A percentile compares a stretch with the other conserved stretches of the same genome.
phyloP scores from a whole-genome alignment of 1,140 invertebrate species.

The Galleria mellonella region DNA sequence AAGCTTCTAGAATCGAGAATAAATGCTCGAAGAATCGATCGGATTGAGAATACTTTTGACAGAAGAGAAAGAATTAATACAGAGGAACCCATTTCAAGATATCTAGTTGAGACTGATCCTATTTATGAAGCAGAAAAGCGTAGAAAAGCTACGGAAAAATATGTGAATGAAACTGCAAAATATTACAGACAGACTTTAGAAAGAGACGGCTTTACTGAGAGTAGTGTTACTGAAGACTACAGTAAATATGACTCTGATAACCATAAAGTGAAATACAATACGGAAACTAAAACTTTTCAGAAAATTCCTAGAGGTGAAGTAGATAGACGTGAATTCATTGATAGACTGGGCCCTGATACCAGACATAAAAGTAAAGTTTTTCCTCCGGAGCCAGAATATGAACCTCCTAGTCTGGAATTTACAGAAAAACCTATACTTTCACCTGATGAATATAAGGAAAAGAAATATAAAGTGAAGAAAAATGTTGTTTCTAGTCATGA shows the following conservation, averaged over 20 bases:
- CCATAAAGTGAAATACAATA: slow-evolving; percentile 55
- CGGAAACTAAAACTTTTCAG: slow-evolving; percentile 49
- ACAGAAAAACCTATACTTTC: slow-evolving; percentile 75
- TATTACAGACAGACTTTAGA: slow-evolving; percentile 67
- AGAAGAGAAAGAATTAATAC: slow-evolving; percentile 39
- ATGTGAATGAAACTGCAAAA: slow-evolving; percentile 72
- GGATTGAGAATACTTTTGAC: slow-evolving; percentile 6
- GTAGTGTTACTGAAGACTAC: slow-evolving; percentile 53
- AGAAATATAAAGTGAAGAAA: slow-evolving; percentile 67
- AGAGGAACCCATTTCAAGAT: slow-evolving; percentile 56
- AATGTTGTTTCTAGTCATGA: slow-evolving; percentile 74
- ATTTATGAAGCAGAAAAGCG: slow-evolving; percentile 72
- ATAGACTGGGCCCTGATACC: slow-evolving; percentile 41
- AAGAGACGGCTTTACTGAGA: slow-evolving; percentile 57
- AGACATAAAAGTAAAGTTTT: slow-evolving; percentile 51
- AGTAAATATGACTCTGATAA: slow-evolving; percentile 54
- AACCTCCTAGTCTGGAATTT: slow-evolving; percentile 79
- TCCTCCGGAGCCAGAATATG: slow-evolving; percentile 75
- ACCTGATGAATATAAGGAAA: slow-evolving; percentile 73
- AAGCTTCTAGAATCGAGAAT: slow-evolving; percentile 84
- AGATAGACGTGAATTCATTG: slow-evolving; percentile 73
- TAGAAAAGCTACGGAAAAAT: slow-evolving; percentile 69
- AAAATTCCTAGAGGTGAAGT: slow-evolving; percentile 70
- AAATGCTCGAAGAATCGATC: slow-evolving; percentile 74
- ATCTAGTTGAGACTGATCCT: slow-evolving; percentile 61